Base-by-base conservation (phyloP, 1,140 invertebrate species). In the Thaumatotibia leucotreta region DNA sequence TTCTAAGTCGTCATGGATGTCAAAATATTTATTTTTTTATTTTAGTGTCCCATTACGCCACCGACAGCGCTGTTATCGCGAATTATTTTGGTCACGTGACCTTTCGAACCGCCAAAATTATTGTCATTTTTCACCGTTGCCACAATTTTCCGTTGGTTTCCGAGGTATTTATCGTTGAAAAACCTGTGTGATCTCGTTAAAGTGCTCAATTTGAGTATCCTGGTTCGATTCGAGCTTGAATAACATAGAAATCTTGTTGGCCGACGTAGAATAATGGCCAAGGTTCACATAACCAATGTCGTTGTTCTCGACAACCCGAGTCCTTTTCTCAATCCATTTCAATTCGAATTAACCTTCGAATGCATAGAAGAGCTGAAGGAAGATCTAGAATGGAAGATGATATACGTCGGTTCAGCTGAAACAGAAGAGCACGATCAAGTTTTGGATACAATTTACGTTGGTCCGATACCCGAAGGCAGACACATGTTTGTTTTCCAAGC, bases 301-400 rank as follows among this genome's bases (percentile, higher is more conserved):
- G 95, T 97, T 11, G 98, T 99, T n/a, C 93, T 99, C 79, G 98
- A 99, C 89, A 99, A 99, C 92, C 98, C 98, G 0, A 98, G 97
- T 74, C 95, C 96, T 5, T 99, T 99, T 92, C 93, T 96, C 29
- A 98, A 98, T 91, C 98, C 98, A 0, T 99, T 99, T 90, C 97
- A 99, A 89, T 99, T 99, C 90, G 98, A 99, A 93, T 95, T 99
- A 63, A 99, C 98, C 5, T 99, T 99, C 87, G 98, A 99, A 91
- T 99, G 98, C 83, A 97, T 99, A 68, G 98, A 99, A 92, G 97
- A 99, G 88, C 88, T 99, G 0, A 97, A 98, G 84, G 86, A 92
- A 95, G 98, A 99, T 94, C 92, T 99, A 24, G 99, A 99, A 93
- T 99, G 98, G 98, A 99, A 99, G 91, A 98, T 99, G 93, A 99